Evolutionary conservation across 2,888 invertebrate genomes (phyloP).

Genomic region (Meteorus cinctellus): DNA sequence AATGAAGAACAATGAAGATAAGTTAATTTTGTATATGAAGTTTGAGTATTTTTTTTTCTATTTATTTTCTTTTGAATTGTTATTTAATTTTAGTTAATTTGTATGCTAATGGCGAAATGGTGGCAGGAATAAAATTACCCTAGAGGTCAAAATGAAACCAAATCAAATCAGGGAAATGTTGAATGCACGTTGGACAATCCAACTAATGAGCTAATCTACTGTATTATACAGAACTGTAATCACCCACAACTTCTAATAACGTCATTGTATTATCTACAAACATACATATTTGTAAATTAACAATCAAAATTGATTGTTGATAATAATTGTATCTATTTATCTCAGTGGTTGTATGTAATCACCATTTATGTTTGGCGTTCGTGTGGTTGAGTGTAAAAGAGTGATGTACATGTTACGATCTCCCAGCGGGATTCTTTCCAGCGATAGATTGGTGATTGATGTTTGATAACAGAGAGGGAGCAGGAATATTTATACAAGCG

Average conservation of each 20-base stretch:
- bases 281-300: neutral
- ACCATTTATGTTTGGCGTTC: neutral
- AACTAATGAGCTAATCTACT: slow-evolving; percentile 7
- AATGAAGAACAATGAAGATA: neutral
- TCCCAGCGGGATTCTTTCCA: no score
- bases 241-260: neutral
- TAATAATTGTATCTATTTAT: neutral
- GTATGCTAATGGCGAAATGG: neutral
- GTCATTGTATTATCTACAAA: neutral
- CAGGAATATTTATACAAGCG: no score
- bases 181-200: neutral
- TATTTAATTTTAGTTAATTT: neutral
- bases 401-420: no score
- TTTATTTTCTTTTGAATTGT: neutral
- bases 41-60: neutral
- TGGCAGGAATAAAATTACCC: neutral
- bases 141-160: slow-evolving; percentile 1
- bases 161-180: slow-evolving; percentile 1
- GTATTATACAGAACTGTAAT: neutral
- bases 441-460: no score
- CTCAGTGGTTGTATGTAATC: neutral
- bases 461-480: no score
- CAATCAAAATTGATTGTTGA: neutral
- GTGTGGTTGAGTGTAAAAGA: no score
- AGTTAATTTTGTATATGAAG: neutral